Base-by-base conservation (phyloP, 23 tunicate species). In the Ciona savignyi region DNA sequence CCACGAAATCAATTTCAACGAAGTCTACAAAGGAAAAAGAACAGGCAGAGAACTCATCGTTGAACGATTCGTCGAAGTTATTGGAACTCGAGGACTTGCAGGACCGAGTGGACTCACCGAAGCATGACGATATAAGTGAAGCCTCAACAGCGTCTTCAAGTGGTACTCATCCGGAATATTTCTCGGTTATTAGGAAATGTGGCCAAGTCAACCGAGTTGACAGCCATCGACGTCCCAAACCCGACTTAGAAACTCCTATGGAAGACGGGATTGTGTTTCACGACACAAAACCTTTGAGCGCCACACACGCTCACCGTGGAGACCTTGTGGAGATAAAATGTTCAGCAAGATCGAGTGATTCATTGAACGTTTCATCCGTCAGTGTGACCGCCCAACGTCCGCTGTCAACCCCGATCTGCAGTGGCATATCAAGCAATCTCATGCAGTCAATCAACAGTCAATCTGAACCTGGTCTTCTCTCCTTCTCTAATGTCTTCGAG, bases 141-240 rank as follows among this genome's bases (percentile, higher is more conserved):
- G 15, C 56, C 32, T 42, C 72, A 3, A 63, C 69, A 62, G 26
- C 75, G 22, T 32, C 75, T 15, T 64, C 69, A 1, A 30, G 66
- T 23, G 69, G 68, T 27, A 64, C 56, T 42, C 56, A 74, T 22
- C 86, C 79, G 23, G 79, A 81, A 65, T 81, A 81, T 65, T 81
- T 81, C 34, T 35, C 78, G 0, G 86, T 81, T 23, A 65, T 81
- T n/a, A 29, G 70, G 27, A 81, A 74, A 32, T 32, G 31, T 24
- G 31, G 32, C 56, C 25, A 42, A 42, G 56, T 9, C 11, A 9
- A 6, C 56, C 15, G 11, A 9, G 15, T 6, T 42, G 15, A 42
- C 9, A 42, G 11, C 9, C 11, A 9, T 9, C 56, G 11, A 15
- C 56, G 56, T 6, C n/a, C n/a, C n/a, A n/a, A n/a, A n/a, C n/a